Base-by-base conservation (phyloP, 2,113 vertebrate species). In the Percopsis transmontana region DNA sequence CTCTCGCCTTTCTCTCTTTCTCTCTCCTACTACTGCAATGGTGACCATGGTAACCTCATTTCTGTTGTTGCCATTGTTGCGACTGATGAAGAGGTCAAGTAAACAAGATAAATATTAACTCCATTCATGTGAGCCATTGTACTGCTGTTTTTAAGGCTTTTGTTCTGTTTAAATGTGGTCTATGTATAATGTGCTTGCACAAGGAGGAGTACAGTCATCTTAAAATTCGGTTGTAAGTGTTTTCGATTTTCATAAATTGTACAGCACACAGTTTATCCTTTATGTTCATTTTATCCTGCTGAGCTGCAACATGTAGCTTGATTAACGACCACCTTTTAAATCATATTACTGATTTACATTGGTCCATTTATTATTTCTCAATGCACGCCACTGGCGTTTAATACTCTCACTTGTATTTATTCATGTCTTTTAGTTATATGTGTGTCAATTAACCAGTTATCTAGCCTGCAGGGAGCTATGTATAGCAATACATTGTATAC, bases 31-130 rank as follows among this genome's bases (percentile, higher is more conserved):
- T 50, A 62, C 67, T 68, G 50, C 73, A 23, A n/a, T 56, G 44
- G 76, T 80, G 76, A 70, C 85, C 76, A 83, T 85, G 76, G 88
- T 85, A 85, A 88, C 83, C 64, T 77, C 74, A 65, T 68, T 60
- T 47, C 64, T 70, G 18, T 56, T 58, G 62, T 72, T 27, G 39
- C 51, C 61, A 62, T 63, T 74, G 47, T 72, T 66, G 56, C 64
- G 42, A 50, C 23, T 60, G 57, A 87, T 52, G 68, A 76, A 63
- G 72, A 60, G 82, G 72, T 87, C 87, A 86, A 47, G 77, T 66
- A 71, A 84, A 87, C 6, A 20, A 58, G 52, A 77, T 61, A 65
- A 70, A 75, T 66, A 59, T 45, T 64, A 68, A 6, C 80, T 78
- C 45, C 67, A 63, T 62, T 44, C 15, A 57, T 54, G 70, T 42